These are phyloP conservation scores for Xestia rhomboidea DNA, from an alignment of 2,888 invertebrate genomes.

Conservation along the genomic window DNA sequence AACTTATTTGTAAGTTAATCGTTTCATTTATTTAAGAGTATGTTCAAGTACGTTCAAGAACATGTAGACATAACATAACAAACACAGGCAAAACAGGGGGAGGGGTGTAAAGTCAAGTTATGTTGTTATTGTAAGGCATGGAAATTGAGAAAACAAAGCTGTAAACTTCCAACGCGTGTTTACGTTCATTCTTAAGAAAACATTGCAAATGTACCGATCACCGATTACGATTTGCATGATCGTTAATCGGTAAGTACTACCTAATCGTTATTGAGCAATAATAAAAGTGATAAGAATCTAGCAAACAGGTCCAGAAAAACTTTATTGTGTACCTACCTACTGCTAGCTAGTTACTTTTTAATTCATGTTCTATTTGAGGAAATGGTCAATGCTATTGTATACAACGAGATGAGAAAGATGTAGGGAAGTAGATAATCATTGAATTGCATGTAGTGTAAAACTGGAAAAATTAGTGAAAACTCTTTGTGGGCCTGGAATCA, in stretches of 20 bases:
- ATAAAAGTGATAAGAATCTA: slow-evolving; percentile 18
- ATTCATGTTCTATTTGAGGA: background rate
- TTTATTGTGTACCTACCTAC: background rate
- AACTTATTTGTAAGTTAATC: background rate
- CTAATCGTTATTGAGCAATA: slow-evolving; percentile 10
- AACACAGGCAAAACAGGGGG: background rate
- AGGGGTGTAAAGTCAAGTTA: background rate
- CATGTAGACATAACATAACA: slow-evolving; percentile 17
- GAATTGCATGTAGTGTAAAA: background rate
- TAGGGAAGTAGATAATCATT: too few relatives aligned
- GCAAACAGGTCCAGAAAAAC: slow-evolving; percentile 36
- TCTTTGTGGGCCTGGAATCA: background rate
- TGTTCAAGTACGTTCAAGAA: slow-evolving; percentile 12
- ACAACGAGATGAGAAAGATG: background rate
- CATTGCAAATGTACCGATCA: slow-evolving; percentile 12
- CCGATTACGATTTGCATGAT: slow-evolving; percentile 35
- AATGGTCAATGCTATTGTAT: background rate
- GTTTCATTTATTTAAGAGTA: background rate
- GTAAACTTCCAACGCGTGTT: slow-evolving; percentile 22
- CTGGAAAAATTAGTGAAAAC: background rate
- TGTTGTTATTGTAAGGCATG: slow-evolving; percentile 19
- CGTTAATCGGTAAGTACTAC: slow-evolving; percentile 10
- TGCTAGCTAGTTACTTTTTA: background rate
- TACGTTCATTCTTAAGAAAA: slow-evolving; percentile 40
- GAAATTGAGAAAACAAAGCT: slow-evolving; percentile 26